Conservation (phyloP, 2,113 vertebrate genomes). For the Opisthocomus hoazin region DNA sequence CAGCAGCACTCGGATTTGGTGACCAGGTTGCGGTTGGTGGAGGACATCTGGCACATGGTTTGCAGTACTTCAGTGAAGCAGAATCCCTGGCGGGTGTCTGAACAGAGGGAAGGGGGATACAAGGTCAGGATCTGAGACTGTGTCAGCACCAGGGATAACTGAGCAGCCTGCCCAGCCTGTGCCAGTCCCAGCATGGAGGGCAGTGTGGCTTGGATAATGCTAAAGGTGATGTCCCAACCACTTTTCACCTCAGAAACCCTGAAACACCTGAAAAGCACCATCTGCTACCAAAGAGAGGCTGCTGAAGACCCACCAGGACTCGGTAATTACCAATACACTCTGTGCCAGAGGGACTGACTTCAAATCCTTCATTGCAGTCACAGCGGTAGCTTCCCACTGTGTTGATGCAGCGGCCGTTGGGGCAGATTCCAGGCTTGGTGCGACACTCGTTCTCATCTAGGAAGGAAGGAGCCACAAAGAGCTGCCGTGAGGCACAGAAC, state of each 20-base stretch:
- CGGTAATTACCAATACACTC: constrained; percentile 83
- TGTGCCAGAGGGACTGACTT: constrained; percentile 80
- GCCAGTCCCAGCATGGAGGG: rapidly evolving
- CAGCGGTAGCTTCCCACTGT: constrained; percentile 88
- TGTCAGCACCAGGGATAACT: rapidly evolving
- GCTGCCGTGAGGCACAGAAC: background rate
- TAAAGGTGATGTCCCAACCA: background rate
- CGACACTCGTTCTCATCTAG: constrained; percentile 90
- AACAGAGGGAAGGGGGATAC: background rate
- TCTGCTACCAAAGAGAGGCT: background rate
- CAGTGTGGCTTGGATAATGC: rapidly evolving
- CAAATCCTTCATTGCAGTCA: constrained; percentile 88
- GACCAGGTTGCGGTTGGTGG: constrained; percentile 83
- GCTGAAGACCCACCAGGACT: background rate
- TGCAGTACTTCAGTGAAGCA: constrained; percentile 90
- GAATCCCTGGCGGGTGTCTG: constrained; percentile 88
- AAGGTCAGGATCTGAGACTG: background rate
- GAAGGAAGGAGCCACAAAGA: background rate
- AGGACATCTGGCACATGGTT: constrained; percentile 86
- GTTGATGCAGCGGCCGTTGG: constrained; percentile 88
- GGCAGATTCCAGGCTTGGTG: constrained; percentile 84
- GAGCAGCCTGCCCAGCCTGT: background rate
- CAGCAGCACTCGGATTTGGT: constrained; percentile 94
- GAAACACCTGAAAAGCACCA: background rate
- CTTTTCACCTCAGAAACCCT: background rate